Conservation (phyloP, 2,888 invertebrate species). For the Chesias legatella region DNA sequence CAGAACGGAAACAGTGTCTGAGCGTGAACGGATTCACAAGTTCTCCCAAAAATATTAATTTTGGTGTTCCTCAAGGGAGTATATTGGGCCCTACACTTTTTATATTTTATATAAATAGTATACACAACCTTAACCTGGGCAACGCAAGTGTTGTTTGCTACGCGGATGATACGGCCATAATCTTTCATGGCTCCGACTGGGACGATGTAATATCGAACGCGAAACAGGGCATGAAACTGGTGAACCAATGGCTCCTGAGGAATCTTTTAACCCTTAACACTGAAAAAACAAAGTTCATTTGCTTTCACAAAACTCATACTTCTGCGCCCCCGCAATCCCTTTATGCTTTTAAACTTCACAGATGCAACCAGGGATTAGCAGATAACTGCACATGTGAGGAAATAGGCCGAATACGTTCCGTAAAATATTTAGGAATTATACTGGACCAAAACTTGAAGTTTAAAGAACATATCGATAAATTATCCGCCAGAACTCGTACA, state of each 20-base stretch:
- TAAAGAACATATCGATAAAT: too few relatives aligned
- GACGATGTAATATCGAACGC: background rate
- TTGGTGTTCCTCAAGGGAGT: too few relatives aligned
- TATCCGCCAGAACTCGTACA: too few relatives aligned
- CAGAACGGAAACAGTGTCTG: background rate
- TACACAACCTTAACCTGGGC: background rate
- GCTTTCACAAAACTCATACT: too few relatives aligned
- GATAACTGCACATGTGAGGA: too few relatives aligned
- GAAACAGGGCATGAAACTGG: background rate
- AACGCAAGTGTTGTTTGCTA: too few relatives aligned
- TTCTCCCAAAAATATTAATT: too few relatives aligned
- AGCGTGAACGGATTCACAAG: background rate
- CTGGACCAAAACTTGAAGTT: too few relatives aligned
- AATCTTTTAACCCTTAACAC: conserved; percentile 2
- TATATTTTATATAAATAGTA: background rate
- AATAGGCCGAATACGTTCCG: too few relatives aligned
- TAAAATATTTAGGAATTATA: too few relatives aligned
- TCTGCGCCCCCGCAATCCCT: background rate
- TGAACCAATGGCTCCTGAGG: conserved; percentile 2
- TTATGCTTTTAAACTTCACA: too few relatives aligned
- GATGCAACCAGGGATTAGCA: too few relatives aligned
- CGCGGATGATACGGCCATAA: conserved; percentile 1
- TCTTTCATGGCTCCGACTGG: background rate
- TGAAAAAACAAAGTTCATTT: background rate
- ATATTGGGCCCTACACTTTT: background rate